These are phyloP conservation scores for Drosophila eugracilis DNA, from an alignment of 1,140 invertebrate genomes.

Conservation along the genomic window DNA sequence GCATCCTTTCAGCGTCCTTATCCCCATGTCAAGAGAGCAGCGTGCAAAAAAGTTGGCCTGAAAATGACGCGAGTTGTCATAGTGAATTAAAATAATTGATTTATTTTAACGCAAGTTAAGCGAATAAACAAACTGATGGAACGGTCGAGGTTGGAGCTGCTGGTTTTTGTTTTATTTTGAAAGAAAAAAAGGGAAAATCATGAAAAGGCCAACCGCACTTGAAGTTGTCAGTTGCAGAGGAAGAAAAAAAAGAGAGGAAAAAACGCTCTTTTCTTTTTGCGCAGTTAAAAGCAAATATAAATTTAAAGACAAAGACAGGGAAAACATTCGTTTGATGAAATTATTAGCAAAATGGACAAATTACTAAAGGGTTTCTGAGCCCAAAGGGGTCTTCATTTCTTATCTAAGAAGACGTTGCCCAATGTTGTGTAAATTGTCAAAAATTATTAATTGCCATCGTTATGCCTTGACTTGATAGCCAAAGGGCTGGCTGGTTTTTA, in stretches of 20 bases:
- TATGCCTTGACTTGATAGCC: slow-evolving; percentile 41
- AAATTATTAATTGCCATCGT: slow-evolving; percentile 82
- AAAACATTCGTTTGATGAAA: slow-evolving; percentile 26
- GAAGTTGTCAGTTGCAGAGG: slow-evolving; percentile 63
- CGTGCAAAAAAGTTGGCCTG: slow-evolving; percentile 57
- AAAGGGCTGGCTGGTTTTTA: slow-evolving; percentile 13
- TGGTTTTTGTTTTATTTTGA: slow-evolving; percentile 25
- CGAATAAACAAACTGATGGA: slow-evolving; percentile 48
- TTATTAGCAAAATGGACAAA: slow-evolving; percentile 60
- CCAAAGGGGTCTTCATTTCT: slow-evolving; percentile 25
- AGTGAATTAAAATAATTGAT: slow-evolving; percentile 82
- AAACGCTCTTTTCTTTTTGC: background rate
- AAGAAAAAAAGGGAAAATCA: slow-evolving; percentile 23
- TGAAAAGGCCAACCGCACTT: slow-evolving; percentile 55
- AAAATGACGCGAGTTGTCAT: slow-evolving; percentile 78
- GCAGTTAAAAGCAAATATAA: slow-evolving; percentile 26
- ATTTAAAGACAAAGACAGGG: slow-evolving; percentile 24
- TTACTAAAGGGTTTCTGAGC: slow-evolving; percentile 25
- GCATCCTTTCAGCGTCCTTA: slow-evolving; percentile 19
- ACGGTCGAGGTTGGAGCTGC: background rate
- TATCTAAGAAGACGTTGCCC: slow-evolving; percentile 24
- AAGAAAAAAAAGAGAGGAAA: slow-evolving; percentile 2
- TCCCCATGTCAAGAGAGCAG: slow-evolving; percentile 69
- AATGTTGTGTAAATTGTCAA: slow-evolving; percentile 84
- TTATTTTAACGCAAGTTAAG: slow-evolving; percentile 78